phyloP scores from a whole-genome alignment of 2,888 invertebrate species.

The Arctia plantaginis region DNA sequence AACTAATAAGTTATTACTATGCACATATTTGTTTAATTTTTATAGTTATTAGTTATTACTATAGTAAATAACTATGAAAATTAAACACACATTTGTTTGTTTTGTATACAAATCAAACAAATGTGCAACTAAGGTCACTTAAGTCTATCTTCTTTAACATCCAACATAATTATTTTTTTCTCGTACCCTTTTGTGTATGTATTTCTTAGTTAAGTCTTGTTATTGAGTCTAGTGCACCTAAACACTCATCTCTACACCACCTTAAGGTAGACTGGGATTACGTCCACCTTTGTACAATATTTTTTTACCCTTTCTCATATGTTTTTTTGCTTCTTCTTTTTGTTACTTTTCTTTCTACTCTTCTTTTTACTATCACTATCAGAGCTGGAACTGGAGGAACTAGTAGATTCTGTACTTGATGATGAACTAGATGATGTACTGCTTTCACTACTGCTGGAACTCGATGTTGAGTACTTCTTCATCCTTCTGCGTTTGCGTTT shows the following conservation, averaged over 20 bases:
- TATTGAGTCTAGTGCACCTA: too few relatives aligned
- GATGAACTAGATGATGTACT: slow-evolving; percentile 64
- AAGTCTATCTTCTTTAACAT: slow-evolving; percentile 17
- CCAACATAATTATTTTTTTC: slow-evolving; percentile 3
- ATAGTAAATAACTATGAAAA: too few relatives aligned
- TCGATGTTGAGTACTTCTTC: slow-evolving; percentile 71
- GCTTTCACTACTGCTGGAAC: slow-evolving; percentile 66
- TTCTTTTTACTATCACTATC: slow-evolving; percentile 68
- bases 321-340: slow-evolving; percentile 60
- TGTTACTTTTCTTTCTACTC: slow-evolving; percentile 61
- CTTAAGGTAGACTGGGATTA: too few relatives aligned
- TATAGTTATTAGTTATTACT: background rate
- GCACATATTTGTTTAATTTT: background rate
- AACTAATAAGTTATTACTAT: background rate
- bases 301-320: too few relatives aligned
- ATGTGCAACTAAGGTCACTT: slow-evolving; percentile 18
- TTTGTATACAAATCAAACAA: background rate
- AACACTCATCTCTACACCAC: too few relatives aligned
- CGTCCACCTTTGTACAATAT: too few relatives aligned
- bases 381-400: slow-evolving; percentile 69
- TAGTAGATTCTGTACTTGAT: slow-evolving; percentile 70
- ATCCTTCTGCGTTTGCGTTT: slow-evolving; percentile 62
- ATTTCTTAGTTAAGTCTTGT: too few relatives aligned
- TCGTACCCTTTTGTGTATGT: too few relatives aligned
- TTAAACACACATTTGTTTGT: too few relatives aligned